Evolutionary conservation across 2,888 invertebrate genomes (phyloP).

Genomic region (Leptopilina drosophilae): DNA sequence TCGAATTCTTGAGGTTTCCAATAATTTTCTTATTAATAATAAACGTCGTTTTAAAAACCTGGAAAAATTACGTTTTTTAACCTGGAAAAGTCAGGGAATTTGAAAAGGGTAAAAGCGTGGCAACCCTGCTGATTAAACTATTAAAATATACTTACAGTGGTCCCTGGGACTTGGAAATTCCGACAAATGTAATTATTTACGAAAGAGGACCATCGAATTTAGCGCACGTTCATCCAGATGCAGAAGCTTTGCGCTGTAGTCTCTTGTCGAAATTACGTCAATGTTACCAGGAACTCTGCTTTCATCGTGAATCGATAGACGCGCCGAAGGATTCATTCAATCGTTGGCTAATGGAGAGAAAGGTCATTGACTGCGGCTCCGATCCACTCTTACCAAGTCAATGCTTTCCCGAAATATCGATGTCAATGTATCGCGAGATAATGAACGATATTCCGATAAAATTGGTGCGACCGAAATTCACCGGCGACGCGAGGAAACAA

Average conservation of each 20-base stretch:
- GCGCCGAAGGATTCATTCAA: slow-evolving; percentile 98
- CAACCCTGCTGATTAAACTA: no score
- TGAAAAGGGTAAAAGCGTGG: no score
- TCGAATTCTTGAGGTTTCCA: no score
- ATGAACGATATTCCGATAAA: slow-evolving; percentile 99
- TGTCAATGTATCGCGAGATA: slow-evolving; percentile 97
- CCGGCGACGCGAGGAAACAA: slow-evolving; percentile 96
- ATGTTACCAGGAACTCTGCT: slow-evolving; percentile 96
- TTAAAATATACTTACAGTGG: slow-evolving; percentile 78
- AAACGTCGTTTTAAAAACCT: no score
- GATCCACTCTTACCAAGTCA: slow-evolving; percentile 95
- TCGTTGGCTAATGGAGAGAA: slow-evolving; percentile 96
- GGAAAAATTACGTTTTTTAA: no score
- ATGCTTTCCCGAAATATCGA: slow-evolving; percentile 94
- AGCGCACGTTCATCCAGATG: slow-evolving; percentile 96
- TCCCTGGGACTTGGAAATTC: slow-evolving; percentile 96
- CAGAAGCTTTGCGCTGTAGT: slow-evolving; percentile 91
- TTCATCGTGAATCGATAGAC: slow-evolving; percentile 94
- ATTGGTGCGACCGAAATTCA: slow-evolving; percentile 95
- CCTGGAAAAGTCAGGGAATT: no score
- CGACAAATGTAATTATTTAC: slow-evolving; percentile 93
- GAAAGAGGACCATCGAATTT: slow-evolving; percentile 91
- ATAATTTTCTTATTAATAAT: no score
- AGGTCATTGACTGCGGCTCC: slow-evolving; percentile 87
- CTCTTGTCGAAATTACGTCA: slow-evolving; percentile 90